Evolutionary conservation across 2,888 invertebrate genomes (phyloP), one percentile per base, ranked within the genome.

Genomic region (Nymphalis urticae): DNA sequence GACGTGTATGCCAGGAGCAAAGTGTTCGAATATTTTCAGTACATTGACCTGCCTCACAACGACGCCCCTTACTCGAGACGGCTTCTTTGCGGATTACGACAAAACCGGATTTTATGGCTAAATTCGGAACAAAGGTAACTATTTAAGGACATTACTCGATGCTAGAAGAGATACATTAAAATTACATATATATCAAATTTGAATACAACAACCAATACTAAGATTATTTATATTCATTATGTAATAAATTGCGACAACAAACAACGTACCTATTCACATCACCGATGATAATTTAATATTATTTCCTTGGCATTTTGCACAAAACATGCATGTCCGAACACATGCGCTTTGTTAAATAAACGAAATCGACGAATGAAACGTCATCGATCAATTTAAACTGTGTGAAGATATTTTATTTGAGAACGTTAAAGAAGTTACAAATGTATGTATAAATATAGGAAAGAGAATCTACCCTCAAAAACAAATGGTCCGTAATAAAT

Each of bases 11-110:
- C 21, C 62, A 70, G 64, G 68, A 66, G 59, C 60, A 60, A 64
- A 66, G 64, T 75, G 72, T 75, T 74, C 73, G 71, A 74, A 76
- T 75, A 71, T 72, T 71, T 72, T 69, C 70, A 77, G 79, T 75
- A 75, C 80, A 73, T 76, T 76, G 79, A 82, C 76, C 77, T 68
- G 72, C 64, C 73, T 71, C 70, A 72, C 73, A 75, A 69, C 75
- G 80, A 79, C 78, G 80, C 79, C 42, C 74, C 76, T 70, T 71
- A 73, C 72, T 73, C 72, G 75, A 75, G 76, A 79, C 76, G 77
- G 77, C 76, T 79, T 77, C 78, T 76, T 76, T 68, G 77, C 77
- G 71, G 77, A 79, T 79, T 76, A 80, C 69, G 71, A 74, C 72
- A 72, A 79, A 75, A 76, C 72, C 73, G 71, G 72, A 75, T 72